Evolutionary conservation across 2,797 vertebrate species (phyloP), one percentile per base, ranked within the genome.

Genomic region (Cuculus canorus): DNA sequence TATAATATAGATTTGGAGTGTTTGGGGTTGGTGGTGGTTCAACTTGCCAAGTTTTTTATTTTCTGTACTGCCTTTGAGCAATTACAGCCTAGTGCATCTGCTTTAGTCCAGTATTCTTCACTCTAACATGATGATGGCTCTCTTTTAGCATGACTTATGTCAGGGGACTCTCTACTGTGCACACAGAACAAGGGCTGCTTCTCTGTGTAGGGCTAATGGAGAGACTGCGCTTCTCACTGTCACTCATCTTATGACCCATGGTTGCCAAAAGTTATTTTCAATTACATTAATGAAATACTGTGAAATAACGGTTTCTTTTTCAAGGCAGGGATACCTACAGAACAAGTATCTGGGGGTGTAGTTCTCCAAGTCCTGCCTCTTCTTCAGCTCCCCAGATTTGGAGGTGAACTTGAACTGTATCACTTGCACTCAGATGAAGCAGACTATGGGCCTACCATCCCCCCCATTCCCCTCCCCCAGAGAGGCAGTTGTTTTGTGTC

Each of bases 401-500:
- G 53, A 78, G 17, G 25, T 71, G 35, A 12, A 19, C 24, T 77
- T 77, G 24, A 47, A 9, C 23, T 9, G 10, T 13, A 53, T 43
- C 13, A 15, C 52, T 80, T 0, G 0, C 35, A 16, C 35, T 68
- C 9, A 45, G 25, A 9, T 30, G 35, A 30, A 11, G 24, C 13
- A 54, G 39, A 12, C 13, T 43, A 27, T 35, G 56, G 15, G 30
- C 37, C 23, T 78, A 47, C 35, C 30, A 9, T n/a, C 10, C 37
- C 17, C 25, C 57, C 35, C 0, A 0, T 33, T 77, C 22, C 23
- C 7, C 16, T 33, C 23, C 59, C 14, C 73, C 33, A 52, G 11
- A 59, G 35, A 82, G 30, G 22, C n/a, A 57, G 23, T 17, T 72
- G 27, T n/a, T 41, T 23, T 18, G 2, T 4, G 2, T 45, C 10